Conservation (phyloP, 2,113 vertebrate genomes). For the Himantopus leucocephalus region DNA sequence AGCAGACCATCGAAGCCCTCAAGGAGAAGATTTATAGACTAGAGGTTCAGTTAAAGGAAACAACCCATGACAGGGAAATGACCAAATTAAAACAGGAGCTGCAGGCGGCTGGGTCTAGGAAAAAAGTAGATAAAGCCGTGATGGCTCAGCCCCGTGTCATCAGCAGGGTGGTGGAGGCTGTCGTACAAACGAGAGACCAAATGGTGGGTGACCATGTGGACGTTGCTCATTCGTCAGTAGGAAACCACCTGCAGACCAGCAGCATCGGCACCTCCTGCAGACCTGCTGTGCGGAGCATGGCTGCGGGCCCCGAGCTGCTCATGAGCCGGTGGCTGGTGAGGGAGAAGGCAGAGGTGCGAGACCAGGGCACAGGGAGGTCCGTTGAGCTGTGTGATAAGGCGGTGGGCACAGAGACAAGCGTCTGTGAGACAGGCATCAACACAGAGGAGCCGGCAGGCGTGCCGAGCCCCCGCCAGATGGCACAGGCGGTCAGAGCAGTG, state of each 20-base stretch:
- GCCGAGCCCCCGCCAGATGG: conserved; percentile 14
- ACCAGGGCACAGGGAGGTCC: conserved; percentile 70
- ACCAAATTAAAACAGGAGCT: conserved; percentile 93
- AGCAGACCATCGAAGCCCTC: conserved; percentile 90
- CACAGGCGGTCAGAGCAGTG: conserved; percentile 34
- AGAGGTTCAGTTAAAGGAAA: conserved; percentile 92
- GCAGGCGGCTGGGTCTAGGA: conserved; percentile 86
- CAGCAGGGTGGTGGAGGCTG: conserved; percentile 82
- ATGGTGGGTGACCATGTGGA: conserved; percentile 81
- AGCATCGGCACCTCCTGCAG: conserved; percentile 77
- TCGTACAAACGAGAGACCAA: conserved; percentile 79
- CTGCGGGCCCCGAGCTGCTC: conserved; percentile 79
- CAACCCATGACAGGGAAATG: conserved; percentile 92
- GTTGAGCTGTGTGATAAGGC: conserved; percentile 69
- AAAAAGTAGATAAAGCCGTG: conserved; percentile 85
- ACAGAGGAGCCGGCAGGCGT: conserved; percentile 71
- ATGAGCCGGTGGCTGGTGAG: conserved; percentile 85
- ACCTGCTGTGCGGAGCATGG: conserved; percentile 42
- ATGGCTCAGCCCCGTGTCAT: conserved; percentile 80
- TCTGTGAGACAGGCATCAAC: conserved; percentile 82
- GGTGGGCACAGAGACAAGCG: conserved; percentile 69
- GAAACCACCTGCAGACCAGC: conserved; percentile 60
- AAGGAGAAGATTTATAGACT: conserved; percentile 94
- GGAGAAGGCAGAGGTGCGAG: conserved; percentile 74
- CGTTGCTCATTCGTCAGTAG: conserved; percentile 65